Conservation (phyloP, 2,797 vertebrate species). For the Rhadinocentrus ornatus region DNA sequence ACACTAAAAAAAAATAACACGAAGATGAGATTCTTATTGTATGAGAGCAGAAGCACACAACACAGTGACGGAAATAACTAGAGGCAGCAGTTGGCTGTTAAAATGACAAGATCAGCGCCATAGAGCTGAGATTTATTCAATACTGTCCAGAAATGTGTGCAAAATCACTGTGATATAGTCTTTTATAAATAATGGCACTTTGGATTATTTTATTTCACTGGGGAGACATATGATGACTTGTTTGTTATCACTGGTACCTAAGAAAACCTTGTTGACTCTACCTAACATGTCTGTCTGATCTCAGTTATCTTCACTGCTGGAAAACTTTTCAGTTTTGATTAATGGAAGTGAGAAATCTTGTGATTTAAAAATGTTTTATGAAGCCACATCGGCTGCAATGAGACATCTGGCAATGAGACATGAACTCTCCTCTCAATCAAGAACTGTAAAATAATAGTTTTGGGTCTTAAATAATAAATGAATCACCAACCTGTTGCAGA, state of each 20-base stretch:
- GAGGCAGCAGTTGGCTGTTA: conserved; percentile 53
- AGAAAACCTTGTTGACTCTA: too few relatives aligned
- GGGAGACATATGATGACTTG: too few relatives aligned
- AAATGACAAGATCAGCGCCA: conserved; percentile 50
- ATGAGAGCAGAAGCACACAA: conserved; percentile 8
- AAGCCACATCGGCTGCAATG: neutral
- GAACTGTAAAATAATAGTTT: neutral
- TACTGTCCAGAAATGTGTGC: neutral
- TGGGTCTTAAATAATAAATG: neutral
- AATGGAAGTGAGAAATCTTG: neutral
- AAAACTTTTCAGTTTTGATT: neutral
- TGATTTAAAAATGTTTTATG: neutral
- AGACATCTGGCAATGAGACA: neutral
- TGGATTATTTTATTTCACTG: neutral
- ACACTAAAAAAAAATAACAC: conserved; percentile 38
- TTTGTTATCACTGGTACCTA: too few relatives aligned
- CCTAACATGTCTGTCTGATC: too few relatives aligned
- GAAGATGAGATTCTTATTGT: conserved; percentile 40
- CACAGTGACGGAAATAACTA: conserved; percentile 63
- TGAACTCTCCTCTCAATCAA: neutral
- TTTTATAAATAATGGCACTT: neutral
- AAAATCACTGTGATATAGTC: neutral
- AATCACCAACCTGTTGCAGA: neutral
- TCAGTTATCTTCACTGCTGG: too few relatives aligned
- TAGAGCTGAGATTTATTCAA: conserved; percentile 29